Evolutionary conservation across 2,888 invertebrate genomes (phyloP).

Genomic region (Cenopis cana): DNA sequence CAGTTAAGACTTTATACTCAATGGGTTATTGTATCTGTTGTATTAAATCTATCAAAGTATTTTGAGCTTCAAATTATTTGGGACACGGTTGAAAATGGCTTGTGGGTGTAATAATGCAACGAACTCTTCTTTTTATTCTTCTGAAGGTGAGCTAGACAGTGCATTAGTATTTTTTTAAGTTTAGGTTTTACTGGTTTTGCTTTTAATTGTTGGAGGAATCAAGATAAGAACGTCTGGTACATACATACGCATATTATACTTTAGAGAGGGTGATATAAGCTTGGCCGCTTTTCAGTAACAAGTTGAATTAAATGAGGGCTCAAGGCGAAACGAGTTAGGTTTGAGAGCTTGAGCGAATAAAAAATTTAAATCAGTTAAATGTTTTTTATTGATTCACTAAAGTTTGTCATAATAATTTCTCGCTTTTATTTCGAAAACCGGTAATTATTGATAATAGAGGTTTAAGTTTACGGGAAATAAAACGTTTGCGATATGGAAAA

Average conservation of each 20-base stretch:
- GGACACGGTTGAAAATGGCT: slow-evolving; percentile 21
- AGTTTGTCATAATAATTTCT: too few species aligned
- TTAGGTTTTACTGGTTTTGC: slow-evolving; percentile 37
- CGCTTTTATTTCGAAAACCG: too few species aligned
- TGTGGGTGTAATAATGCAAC: slow-evolving; percentile 18
- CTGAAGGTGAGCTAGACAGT: slow-evolving; percentile 42
- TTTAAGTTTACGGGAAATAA: too few species aligned
- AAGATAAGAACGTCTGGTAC: slow-evolving; percentile 16
- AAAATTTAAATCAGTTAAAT: neutral
- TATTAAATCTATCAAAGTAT: neutral
- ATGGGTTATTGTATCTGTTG: slow-evolving; percentile 6
- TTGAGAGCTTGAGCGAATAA: neutral
- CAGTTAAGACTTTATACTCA: slow-evolving; percentile 59
- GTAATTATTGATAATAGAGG: too few species aligned
- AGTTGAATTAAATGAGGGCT: slow-evolving; percentile 9
- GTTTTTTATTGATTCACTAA: too few species aligned
- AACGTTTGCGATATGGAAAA: too few species aligned
- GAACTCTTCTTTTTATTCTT: slow-evolving; percentile 33
- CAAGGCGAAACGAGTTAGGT: slow-evolving; percentile 18
- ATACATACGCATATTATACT: too few species aligned
- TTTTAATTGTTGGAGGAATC: slow-evolving; percentile 25
- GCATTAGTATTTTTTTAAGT: slow-evolving; percentile 42
- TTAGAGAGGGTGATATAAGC: slow-evolving; percentile 6
- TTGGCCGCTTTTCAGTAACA: neutral
- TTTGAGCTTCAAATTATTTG: neutral